Conservation (phyloP, 2,797 vertebrate genomes). For the Protosalanx chinensis region DNA sequence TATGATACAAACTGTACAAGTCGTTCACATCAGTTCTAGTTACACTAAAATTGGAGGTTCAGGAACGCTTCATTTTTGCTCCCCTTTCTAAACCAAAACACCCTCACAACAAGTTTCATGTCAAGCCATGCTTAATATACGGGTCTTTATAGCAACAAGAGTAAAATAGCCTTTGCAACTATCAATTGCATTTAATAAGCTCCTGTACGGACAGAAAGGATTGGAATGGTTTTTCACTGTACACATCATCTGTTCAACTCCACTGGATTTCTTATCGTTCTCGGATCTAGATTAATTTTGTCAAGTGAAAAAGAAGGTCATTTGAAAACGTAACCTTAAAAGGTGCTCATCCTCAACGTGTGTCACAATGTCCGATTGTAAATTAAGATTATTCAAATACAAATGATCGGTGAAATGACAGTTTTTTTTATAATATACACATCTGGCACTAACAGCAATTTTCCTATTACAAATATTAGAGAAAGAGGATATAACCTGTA, state of each 20-base stretch:
- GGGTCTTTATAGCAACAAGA: not conserved
- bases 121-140: conserved; percentile 16
- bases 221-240: not conserved
- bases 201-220: not conserved
- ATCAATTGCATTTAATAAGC: not conserved
- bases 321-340: not conserved
- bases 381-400: conserved; percentile 7
- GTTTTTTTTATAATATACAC: not conserved
- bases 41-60: conserved; percentile 31
- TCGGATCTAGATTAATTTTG: too few relatives aligned
- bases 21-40: conserved; percentile 35
- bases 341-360: not conserved
- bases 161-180: not conserved
- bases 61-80: conserved; percentile 30
- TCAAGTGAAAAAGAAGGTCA: not conserved
- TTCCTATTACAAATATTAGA: not conserved
- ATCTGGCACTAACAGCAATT: conserved; percentile 12
- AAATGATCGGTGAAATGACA: not conserved
- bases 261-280: too few relatives aligned
- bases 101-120: conserved; percentile 22
- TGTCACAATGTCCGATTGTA: not conserved
- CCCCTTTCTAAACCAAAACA: conserved; percentile 25
- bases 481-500: conserved; percentile 6
- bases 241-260: not conserved
- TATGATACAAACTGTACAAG: conserved; percentile 32